Conservation (phyloP, 1,140 invertebrate genomes). For the Papilio helenus region DNA sequence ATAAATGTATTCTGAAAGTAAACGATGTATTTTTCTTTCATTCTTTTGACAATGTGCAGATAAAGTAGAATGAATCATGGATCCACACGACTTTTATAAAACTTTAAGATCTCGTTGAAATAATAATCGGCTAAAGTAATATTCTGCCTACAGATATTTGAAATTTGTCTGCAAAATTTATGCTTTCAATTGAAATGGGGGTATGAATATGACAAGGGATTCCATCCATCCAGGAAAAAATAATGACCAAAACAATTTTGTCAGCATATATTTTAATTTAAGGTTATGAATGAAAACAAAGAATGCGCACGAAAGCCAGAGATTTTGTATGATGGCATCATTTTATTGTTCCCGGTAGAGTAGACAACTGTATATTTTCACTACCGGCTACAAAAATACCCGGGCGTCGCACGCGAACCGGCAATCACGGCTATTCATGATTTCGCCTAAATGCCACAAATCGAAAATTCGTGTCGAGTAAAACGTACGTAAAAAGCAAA, state of each 20-base stretch:
- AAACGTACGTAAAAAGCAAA: conserved; percentile 57
- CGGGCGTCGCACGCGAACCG: conserved; percentile 65
- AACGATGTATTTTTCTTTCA: conserved; percentile 27
- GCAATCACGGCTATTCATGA: conserved; percentile 67
- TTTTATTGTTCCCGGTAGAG: conserved; percentile 46
- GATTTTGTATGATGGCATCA: conserved; percentile 35
- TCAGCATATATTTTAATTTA: not conserved
- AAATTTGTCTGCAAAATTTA: too few species aligned
- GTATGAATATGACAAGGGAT: too few species aligned
- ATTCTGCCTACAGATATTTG: too few species aligned
- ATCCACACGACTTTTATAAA: not conserved
- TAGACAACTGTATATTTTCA: conserved; percentile 55
- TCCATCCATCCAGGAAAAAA: too few species aligned
- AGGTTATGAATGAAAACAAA: not conserved
- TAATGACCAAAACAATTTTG: not conserved
- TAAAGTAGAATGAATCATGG: not conserved
- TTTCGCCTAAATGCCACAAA: conserved; percentile 69
- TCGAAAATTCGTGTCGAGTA: conserved; percentile 58
- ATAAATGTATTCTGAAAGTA: conserved; percentile 34
- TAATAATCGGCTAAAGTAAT: not conserved
- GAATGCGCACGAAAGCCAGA: not conserved
- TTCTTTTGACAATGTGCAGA: not conserved
- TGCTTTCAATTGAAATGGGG: too few species aligned
- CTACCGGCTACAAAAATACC: conserved; percentile 56
- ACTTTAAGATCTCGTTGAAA: not conserved